Conservation (phyloP, 2,797 vertebrate species). For the Bovichtus variegatus region DNA sequence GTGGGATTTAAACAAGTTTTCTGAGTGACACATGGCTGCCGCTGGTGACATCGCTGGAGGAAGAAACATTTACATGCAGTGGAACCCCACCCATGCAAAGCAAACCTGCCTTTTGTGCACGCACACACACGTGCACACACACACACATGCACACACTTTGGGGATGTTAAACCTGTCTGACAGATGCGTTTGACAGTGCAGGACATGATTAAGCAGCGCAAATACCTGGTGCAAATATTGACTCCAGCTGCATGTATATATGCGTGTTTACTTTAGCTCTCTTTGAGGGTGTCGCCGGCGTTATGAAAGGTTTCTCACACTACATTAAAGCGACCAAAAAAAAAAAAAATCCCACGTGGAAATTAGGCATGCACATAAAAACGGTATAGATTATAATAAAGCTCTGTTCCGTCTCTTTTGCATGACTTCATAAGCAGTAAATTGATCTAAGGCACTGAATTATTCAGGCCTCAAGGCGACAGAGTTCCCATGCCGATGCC, state of each 20-base stretch:
- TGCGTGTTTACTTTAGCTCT: conserved; percentile 48
- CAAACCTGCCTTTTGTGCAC: conserved; percentile 28
- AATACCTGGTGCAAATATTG: conserved; percentile 69
- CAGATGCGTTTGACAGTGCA: conserved; percentile 14
- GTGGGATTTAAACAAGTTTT: conserved; percentile 22
- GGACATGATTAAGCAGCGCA: conserved; percentile 21
- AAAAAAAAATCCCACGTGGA: background rate
- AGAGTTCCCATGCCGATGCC: conserved; percentile 58
- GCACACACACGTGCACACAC: conserved; percentile 4
- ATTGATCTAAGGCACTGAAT: conserved; percentile 72
- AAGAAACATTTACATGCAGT: conserved; percentile 37
- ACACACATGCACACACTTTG: background rate
- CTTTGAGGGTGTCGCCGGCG: background rate
- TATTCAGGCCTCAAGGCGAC: conserved; percentile 69
- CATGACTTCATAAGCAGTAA: conserved; percentile 59
- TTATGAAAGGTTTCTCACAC: conserved; percentile 2
- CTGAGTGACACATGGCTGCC: conserved; percentile 19
- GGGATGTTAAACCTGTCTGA: conserved; percentile 45
- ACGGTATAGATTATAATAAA: conserved; percentile 32
- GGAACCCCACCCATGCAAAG: conserved; percentile 27
- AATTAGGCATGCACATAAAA: conserved; percentile 27
- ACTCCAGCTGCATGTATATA: conserved; percentile 39
- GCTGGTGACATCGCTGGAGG: conserved; percentile 13
- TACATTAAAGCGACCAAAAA: background rate
- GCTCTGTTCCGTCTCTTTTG: conserved; percentile 32